Evolutionary conservation across 1,140 invertebrate genomes (phyloP), one percentile per base, ranked within the genome.

Genomic region (Drosophila gunungcola): DNA sequence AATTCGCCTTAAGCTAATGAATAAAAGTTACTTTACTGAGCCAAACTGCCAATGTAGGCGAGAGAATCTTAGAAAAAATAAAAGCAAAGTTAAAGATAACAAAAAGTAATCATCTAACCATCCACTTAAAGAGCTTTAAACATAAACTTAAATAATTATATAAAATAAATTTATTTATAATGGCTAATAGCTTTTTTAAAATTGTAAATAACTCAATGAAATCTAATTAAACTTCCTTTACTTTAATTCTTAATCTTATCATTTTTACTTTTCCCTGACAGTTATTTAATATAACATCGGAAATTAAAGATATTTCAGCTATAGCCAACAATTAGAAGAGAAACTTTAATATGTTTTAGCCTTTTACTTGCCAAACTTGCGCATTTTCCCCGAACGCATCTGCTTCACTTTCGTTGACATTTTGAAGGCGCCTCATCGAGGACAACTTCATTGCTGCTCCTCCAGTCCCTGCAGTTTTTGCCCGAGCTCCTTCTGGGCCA

Each of bases 391-490:
- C 21, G 38, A 16, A 52, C 32, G 32, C 49, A 36, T 46, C 38
- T 25, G 43, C 25, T 49, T 62, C 64, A 77, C 74, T 77, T 77
- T 77, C 74, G 73, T 38, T 77, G 73, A 62, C 64, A 84, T 58
- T 73, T 69, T 48, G 54, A 67, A 82, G 80, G 70, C 63, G 64
- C 55, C 43, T 55, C 38, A 51, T 57, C 73, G 65, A 60, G 49
- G 53, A 67, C 43, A 68, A 45, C 73, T 62, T 53, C 57, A 57
- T 62, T 42, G 70, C 41, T 25, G 39, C 41, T 58, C 16, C 55
- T 64, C 54, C 34, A 42, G 25, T 27, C 55, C 27, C 25, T 25
- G n/a, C n/a, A 10, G 60, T 29, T n/a, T 21, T 9, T 25, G 13
- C 39, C 25, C 12, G 41, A 11, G 12, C 54, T 60, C 51, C 57